These are phyloP conservation scores for Macrotus californicus DNA, from an alignment of 2,113 vertebrate species.

Conservation along the genomic window DNA sequence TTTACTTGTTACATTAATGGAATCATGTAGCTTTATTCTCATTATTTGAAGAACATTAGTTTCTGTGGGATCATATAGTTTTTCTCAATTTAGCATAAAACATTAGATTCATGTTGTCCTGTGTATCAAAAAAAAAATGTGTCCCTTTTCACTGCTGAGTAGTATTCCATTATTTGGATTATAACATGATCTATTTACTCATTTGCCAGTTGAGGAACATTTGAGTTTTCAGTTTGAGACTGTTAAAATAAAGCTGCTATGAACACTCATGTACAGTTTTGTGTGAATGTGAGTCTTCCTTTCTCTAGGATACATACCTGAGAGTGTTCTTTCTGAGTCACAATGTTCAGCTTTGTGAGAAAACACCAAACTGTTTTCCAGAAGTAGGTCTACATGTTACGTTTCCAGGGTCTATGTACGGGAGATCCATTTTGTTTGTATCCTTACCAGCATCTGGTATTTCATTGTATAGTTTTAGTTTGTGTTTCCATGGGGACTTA, in stretches of 20 bases:
- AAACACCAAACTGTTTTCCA: background rate
- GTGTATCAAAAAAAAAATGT: background rate
- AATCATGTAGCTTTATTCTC: background rate
- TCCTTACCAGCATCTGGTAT: background rate
- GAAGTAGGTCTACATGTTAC: background rate
- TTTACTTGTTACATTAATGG: background rate
- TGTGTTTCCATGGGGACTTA: background rate
- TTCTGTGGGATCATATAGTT: background rate
- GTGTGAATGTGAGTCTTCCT: background rate
- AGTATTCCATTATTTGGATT: background rate
- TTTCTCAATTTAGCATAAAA: background rate
- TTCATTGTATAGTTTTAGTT: background rate
- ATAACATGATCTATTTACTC: background rate
- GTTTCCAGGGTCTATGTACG: background rate
- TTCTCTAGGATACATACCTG: constrained; percentile 22
- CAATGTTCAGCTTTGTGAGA: background rate
- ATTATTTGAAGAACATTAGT: background rate
- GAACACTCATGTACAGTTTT: background rate
- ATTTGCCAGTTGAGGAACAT: background rate
- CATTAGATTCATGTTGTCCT: background rate
- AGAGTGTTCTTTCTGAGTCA: background rate
- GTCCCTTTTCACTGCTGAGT: background rate
- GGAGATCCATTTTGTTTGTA: background rate
- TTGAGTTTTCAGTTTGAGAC: background rate
- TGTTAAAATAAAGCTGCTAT: background rate